Conservation (phyloP, 2,113 vertebrate genomes). For the Crotophaga sulcirostris region DNA sequence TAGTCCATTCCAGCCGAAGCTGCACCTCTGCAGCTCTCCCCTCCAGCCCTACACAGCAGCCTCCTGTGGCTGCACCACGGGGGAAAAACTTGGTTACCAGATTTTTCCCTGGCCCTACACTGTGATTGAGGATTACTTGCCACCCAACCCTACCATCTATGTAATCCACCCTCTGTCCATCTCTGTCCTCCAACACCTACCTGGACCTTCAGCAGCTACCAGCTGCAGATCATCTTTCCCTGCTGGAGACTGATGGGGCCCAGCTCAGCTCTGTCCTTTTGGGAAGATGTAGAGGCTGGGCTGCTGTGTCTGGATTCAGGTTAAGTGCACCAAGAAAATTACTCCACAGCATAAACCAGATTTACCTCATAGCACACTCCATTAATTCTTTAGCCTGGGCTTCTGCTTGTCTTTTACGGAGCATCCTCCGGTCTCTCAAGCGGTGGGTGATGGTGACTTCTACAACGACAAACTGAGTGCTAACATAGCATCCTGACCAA, state of each 20-base stretch:
- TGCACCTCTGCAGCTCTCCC: background rate
- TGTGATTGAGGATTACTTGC: background rate
- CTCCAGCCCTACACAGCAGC: background rate
- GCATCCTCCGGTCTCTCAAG: constrained; percentile 86
- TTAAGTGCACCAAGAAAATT: background rate
- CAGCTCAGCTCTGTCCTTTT: background rate
- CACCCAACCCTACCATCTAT: background rate
- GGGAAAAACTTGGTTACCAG: background rate
- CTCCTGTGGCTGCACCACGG: background rate
- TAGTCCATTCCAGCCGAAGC: background rate
- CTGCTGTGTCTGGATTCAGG: background rate
- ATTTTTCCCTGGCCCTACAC: background rate
- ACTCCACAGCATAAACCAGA: background rate
- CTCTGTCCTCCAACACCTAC: rapidly evolving
- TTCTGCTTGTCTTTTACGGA: constrained; percentile 89
- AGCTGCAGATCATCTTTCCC: background rate
- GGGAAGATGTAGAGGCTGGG: background rate
- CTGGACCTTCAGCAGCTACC: background rate
- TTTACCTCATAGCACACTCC: constrained; percentile 88
- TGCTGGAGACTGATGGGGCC: background rate
- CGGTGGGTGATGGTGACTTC: constrained; percentile 56
- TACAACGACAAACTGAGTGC: constrained; percentile 25
- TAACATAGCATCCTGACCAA: background rate
- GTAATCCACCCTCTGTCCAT: rapidly evolving
- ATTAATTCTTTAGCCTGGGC: constrained; percentile 82